Conservation (phyloP, 2,113 vertebrate species). For the Prinia subflava region DNA sequence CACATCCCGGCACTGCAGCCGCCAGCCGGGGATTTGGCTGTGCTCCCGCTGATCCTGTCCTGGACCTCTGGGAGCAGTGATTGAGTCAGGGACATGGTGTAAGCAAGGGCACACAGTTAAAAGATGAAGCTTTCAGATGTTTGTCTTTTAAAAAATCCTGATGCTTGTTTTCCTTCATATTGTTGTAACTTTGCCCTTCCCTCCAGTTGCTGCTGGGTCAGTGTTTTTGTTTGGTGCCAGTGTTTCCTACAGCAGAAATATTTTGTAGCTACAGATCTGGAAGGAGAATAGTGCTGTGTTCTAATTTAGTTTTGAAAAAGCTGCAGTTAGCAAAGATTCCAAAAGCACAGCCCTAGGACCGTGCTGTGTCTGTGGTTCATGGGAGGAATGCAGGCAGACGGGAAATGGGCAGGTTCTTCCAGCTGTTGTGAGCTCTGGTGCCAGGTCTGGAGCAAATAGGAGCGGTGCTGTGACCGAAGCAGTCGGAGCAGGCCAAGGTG, state of each 20-base stretch:
- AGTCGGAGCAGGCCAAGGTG: neutral
- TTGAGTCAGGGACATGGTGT: neutral
- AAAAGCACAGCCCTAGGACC: neutral
- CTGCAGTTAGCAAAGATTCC: neutral
- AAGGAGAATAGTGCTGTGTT: neutral
- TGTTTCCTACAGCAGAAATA: neutral
- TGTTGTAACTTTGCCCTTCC: neutral
- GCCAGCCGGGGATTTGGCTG: neutral
- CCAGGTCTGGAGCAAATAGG: neutral
- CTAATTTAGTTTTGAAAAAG: neutral
- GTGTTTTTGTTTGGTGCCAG: neutral
- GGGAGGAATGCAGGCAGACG: neutral
- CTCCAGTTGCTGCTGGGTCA: neutral
- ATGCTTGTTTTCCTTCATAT: neutral
- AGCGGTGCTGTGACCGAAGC: neutral
- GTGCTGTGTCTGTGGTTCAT: neutral
- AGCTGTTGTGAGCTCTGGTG: neutral
- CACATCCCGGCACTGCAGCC: neutral
- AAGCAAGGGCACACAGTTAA: neutral
- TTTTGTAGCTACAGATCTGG: neutral
- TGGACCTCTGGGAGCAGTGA: rapidly evolving
- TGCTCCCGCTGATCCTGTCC: neutral
- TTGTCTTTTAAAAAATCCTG: neutral
- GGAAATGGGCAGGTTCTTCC: neutral
- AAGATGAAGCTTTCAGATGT: neutral